Base-by-base conservation (phyloP, 2,888 invertebrate species). In the Muschampia plurimacula region DNA sequence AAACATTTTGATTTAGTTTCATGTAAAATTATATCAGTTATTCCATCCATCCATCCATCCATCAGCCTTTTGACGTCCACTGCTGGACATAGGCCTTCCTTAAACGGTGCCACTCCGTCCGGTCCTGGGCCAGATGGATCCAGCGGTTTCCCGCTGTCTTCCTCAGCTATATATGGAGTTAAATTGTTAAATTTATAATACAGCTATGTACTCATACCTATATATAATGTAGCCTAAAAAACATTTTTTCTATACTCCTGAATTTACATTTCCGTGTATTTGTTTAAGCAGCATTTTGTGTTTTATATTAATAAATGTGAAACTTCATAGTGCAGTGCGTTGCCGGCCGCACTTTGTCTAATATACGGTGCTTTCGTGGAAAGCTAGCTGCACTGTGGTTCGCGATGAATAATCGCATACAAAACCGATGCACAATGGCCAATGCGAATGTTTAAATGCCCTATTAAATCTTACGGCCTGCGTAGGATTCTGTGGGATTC, bases 401-500 rank as follows among this genome's bases (percentile, higher is more conserved):
- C 79, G 86, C 88, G 87, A 89, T 92, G 91, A 93, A 93, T 93
- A 91, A 92, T 93, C 89, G 91, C 87, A 89, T 88, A 91, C 93
- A 90, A 91, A 91, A 89, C 90, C 89, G 84, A 85, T 87, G 88
- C 86, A 92, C 93, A 93, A 93, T 93, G 87, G 92, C 92, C 93
- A 93, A 93, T 93, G 93, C 90, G 90, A 93, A 90, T 92, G 91
- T 93, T 92, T 93, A 93, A 94, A 94, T 94, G 90, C 94, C 94
- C 94, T 94, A 93, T 94, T 94, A 93, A 94, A 93, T 92, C 92
- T 92, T 93, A 90, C 89, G 85, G 89, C 83, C 89, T 91, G 90
- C 93, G 91, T 93, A 93, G 92, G 92, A 92, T 92, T 93, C 91
- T 91, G 92, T 89, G 90, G 92, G 93, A 94, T 94, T 94, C 93